These are phyloP conservation scores for Pachyramphus minor DNA, from an alignment of 2,113 vertebrate genomes.

Conservation along the genomic window DNA sequence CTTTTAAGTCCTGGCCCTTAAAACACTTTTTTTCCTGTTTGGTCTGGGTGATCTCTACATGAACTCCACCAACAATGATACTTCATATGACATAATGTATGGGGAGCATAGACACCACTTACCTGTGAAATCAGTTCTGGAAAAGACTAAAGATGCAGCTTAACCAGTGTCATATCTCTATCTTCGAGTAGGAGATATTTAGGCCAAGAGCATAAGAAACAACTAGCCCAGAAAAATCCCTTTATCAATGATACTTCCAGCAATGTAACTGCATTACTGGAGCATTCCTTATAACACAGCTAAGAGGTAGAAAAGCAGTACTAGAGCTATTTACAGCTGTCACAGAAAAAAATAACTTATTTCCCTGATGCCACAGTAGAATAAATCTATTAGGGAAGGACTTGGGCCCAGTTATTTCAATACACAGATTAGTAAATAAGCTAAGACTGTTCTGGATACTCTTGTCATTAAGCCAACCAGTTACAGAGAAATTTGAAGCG, in stretches of 20 bases:
- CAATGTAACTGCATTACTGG: background rate
- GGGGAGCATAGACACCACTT: background rate
- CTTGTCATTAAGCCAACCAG: background rate
- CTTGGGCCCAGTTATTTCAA: background rate
- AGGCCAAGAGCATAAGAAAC: background rate
- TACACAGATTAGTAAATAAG: background rate
- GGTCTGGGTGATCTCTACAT: background rate
- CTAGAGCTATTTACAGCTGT: background rate
- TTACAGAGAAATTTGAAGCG: background rate
- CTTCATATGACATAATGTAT: background rate
- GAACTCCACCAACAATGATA: background rate
- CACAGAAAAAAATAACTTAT: background rate
- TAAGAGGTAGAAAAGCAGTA: background rate
- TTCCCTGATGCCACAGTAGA: background rate
- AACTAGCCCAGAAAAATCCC: background rate
- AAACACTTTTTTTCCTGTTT: background rate
- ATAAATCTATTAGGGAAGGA: background rate
- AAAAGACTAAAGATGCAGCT: background rate
- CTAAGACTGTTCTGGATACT: background rate
- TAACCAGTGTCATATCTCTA: accelerated
- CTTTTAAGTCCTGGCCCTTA: background rate
- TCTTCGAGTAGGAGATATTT: background rate
- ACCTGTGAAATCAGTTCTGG: background rate
- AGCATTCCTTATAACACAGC: background rate
- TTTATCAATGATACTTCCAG: background rate